Evolutionary conservation across 2,797 vertebrate species (phyloP).

Genomic region (Artibeus jamaicensis): DNA sequence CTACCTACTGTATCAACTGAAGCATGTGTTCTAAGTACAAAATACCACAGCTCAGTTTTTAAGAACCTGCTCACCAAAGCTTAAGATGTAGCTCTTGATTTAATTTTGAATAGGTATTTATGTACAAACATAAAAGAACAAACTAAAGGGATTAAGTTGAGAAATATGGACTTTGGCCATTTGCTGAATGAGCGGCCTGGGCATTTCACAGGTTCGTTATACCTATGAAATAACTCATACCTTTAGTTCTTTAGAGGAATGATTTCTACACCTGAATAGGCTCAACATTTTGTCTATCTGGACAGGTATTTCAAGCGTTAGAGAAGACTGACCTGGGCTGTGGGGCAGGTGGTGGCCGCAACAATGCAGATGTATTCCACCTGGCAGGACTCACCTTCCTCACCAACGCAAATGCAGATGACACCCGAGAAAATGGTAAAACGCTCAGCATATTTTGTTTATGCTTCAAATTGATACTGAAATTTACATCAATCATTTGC

Average conservation of each 20-base stretch:
- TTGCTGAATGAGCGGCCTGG: neutral
- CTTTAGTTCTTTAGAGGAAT: neutral
- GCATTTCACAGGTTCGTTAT: neutral
- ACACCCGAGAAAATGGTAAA: constrained; percentile 80
- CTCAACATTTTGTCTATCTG: neutral
- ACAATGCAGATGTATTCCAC: constrained; percentile 88
- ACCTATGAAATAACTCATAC: neutral
- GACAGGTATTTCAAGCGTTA: constrained; percentile 86
- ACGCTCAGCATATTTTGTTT: neutral
- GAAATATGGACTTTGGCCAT: neutral
- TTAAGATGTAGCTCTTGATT: constrained; percentile 28
- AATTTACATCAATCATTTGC: neutral
- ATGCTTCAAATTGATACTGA: neutral
- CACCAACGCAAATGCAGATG: constrained; percentile 89
- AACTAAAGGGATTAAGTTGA: neutral
- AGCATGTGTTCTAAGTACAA: neutral
- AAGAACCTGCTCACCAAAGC: neutral
- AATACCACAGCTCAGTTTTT: neutral
- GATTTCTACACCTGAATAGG: neutral
- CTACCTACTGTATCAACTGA: neutral
- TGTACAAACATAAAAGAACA: neutral
- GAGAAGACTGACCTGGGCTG: constrained; percentile 92
- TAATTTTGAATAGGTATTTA: neutral
- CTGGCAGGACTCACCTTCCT: constrained; percentile 92
- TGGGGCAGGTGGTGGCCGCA: constrained; percentile 91